Evolutionary conservation across 2,113 vertebrate species (phyloP), one percentile per base, ranked within the genome.

Genomic region (Myodes glareolus): DNA sequence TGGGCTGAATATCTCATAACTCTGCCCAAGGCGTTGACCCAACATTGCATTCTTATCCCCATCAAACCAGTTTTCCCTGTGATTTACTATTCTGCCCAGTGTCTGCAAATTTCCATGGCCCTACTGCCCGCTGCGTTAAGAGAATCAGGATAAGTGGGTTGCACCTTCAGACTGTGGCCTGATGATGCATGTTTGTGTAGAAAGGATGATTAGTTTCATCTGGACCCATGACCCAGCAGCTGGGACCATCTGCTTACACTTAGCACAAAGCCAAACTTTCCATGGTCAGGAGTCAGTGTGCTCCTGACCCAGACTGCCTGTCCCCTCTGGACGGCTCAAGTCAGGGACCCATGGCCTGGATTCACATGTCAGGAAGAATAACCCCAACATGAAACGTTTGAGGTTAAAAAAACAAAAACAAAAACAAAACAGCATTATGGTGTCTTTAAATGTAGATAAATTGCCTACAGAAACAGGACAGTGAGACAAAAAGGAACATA

Each of bases 211-310:
- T 68, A 52, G n/a, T 93, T 65, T 65, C 87, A 76, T 52, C 73
- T 58, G 93, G 50, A 7, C 50, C 36, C 36, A 16, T 13, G 1
- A 68, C 77, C 87, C 67, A 0, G 81, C 95, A 97, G 85, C 97
- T 94, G 82, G 80, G 68, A 70, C 86, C 95, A 98, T 82, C 94
- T 96, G 77, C 9, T 97, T 91, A n/a, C 7, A n/a, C 23, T 97
- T 97, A 98, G 21, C 29, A 58, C 85, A 73, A 4, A 70, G 42
- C 39, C 89, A 93, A 82, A 95, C 1, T 70, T 96, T 61, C 94
- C 81, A 70, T 1, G 61, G 21, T 77, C 0, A 45, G 17, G 68
- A 95, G 88, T 94, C 89, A 77, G 67, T 23, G 0, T 95, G 89
- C 87, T 94, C 77, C 82, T 91, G 63, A 82, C 61, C 0, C 1